These are phyloP conservation scores for Chrysolina haemoptera DNA, from an alignment of 2,888 invertebrate species.

Conservation along the genomic window DNA sequence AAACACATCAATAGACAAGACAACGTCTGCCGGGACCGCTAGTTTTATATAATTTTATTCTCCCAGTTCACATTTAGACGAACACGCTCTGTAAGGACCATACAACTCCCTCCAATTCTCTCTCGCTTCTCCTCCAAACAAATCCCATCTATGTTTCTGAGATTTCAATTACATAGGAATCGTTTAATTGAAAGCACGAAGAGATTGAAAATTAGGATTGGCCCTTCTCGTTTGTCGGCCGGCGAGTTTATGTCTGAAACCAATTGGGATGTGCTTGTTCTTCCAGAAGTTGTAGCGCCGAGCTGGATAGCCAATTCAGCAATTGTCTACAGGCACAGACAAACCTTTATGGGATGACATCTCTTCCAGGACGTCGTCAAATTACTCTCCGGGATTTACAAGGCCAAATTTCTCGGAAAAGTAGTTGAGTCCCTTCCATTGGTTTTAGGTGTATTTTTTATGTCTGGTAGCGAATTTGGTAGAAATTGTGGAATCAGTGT, in stretches of 20 bases:
- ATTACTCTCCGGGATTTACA: slow-evolving; percentile 47
- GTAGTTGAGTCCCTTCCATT: slow-evolving; percentile 5
- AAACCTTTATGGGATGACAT: slow-evolving; percentile 55
- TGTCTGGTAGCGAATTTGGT: neutral
- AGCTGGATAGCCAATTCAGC: slow-evolving; percentile 56
- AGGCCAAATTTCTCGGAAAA: slow-evolving; percentile 37
- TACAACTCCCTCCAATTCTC: neutral
- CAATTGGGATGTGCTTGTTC: slow-evolving; percentile 50
- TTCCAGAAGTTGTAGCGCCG: slow-evolving; percentile 45
- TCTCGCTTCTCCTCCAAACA: slow-evolving; percentile 7
- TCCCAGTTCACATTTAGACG: neutral
- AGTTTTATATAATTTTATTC: no score
- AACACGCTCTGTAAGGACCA: neutral
- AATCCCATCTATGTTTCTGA: slow-evolving; percentile 43
- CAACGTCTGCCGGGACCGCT: no score
- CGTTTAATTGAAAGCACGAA: slow-evolving; percentile 58
- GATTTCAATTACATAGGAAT: slow-evolving; percentile 59
- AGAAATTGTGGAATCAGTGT: neutral
- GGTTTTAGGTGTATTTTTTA: neutral
- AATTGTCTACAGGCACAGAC: slow-evolving; percentile 58
- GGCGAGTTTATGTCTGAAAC: slow-evolving; percentile 50
- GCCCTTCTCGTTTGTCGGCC: slow-evolving; percentile 38
- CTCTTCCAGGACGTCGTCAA: slow-evolving; percentile 48
- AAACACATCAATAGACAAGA: no score
- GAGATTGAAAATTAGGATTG: slow-evolving; percentile 53